A percentile compares a stretch with the other conserved stretches of the same genome.
Conservation (phyloP, 2,113 vertebrate genomes). For the Forbesichthys papilliferus region DNA sequence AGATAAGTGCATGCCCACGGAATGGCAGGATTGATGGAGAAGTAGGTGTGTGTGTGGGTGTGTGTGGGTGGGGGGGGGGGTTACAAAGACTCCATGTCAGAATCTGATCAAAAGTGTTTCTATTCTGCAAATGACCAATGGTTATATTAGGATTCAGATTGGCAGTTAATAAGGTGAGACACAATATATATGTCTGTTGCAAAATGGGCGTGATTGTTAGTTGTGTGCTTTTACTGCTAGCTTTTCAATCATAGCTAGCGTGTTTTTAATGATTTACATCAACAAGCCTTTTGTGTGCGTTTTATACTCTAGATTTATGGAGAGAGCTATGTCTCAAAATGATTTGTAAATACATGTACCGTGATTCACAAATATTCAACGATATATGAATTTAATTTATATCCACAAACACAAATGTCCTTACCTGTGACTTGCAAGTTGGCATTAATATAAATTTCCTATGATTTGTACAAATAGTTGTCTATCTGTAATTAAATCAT, state of each 20-base stretch:
- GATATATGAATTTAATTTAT: too few relatives aligned
- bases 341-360: too few relatives aligned
- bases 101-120: conserved; percentile 41
- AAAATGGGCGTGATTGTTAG: not conserved
- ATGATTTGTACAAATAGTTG: too few relatives aligned
- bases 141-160: not conserved
- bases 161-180: not conserved
- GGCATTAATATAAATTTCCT: too few relatives aligned
- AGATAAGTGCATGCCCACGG: conserved; percentile 39
- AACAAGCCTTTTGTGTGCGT: not conserved
- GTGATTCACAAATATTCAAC: too few relatives aligned
- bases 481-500: too few relatives aligned
- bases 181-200: not conserved
- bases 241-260: not conserved
- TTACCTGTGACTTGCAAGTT: too few relatives aligned
- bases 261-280: not conserved
- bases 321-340: too few relatives aligned
- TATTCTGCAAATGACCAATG: conserved; percentile 29
- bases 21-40: conserved; percentile 41
- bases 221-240: not conserved
- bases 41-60: conserved; percentile 1
- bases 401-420: too few relatives aligned
- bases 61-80: conserved; percentile 1
- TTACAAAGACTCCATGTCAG: conserved; percentile 15
- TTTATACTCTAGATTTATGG: not conserved